Conservation (phyloP, 2,888 invertebrate species). For the Teleiodes luculella region DNA sequence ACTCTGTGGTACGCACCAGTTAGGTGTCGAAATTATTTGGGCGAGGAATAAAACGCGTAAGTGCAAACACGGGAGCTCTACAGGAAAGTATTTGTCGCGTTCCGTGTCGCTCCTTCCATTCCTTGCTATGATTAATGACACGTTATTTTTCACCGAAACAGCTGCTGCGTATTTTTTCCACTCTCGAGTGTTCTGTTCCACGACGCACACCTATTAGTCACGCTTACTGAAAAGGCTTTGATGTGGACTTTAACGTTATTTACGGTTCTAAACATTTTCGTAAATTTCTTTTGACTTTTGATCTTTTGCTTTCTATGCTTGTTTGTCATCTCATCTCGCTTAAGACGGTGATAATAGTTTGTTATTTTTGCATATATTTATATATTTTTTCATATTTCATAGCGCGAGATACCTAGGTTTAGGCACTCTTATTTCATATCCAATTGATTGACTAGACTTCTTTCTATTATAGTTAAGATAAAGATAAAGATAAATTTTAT, state of each 20-base stretch:
- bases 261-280: conserved; percentile 39
- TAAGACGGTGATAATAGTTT: background rate
- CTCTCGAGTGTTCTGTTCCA: conserved; percentile 65
- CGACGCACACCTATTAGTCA: conserved; percentile 70
- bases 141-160: conserved; percentile 74
- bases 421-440: no score
- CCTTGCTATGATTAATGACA: conserved; percentile 71
- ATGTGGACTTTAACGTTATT: conserved; percentile 54
- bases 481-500: no score
- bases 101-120: conserved; percentile 65
- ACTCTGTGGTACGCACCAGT: no score
- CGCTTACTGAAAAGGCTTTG: conserved; percentile 54
- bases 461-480: no score
- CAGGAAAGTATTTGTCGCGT: conserved; percentile 70
- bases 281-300: conserved; percentile 38
- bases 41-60: conserved; percentile 24
- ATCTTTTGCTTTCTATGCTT: conserved; percentile 22
- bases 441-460: no score
- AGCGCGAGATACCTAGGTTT: no score
- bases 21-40: background rate
- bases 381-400: no score
- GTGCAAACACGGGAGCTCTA: conserved; percentile 45
- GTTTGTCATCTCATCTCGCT: background rate
- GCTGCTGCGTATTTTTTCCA: conserved; percentile 70
- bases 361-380: no score